Evolutionary conservation across 2,888 invertebrate genomes (phyloP).

Genomic region (Protodeltote pygarga): DNA sequence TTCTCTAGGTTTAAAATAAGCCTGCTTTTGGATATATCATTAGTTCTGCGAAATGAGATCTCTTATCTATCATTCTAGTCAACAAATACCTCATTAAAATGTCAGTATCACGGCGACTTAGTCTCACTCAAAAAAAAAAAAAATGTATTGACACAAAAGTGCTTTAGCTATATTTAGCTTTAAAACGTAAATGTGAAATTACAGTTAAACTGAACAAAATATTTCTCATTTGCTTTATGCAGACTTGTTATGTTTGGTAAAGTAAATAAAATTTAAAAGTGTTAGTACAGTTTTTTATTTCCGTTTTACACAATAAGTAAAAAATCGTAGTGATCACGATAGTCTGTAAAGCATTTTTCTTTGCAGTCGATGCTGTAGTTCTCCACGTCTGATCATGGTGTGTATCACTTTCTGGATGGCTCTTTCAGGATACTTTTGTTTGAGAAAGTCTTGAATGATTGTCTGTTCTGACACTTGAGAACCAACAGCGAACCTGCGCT

Average conservation of each 20-base stretch:
- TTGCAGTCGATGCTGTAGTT: slow-evolving; percentile 98
- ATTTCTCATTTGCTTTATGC: slow-evolving; percentile 29
- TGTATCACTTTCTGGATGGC: slow-evolving; percentile 96
- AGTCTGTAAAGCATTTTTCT: slow-evolving; percentile 98
- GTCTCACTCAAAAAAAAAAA: background rate
- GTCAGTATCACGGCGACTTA: slow-evolving; percentile 5
- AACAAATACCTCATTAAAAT: slow-evolving; percentile 48
- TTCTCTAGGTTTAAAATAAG: too few species aligned
- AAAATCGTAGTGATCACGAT: too few species aligned
- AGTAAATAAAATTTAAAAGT: slow-evolving; percentile 31
- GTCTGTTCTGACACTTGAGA: slow-evolving; percentile 98
- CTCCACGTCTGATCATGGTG: slow-evolving; percentile 97
- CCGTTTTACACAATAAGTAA: slow-evolving; percentile 1
- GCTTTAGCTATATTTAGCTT: slow-evolving; percentile 31
- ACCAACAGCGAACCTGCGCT: slow-evolving; percentile 97
- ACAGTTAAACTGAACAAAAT: slow-evolving; percentile 59
- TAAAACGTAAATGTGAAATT: slow-evolving; percentile 49
- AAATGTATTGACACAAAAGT: slow-evolving; percentile 28
- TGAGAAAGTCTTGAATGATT: slow-evolving; percentile 95
- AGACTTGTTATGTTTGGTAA: slow-evolving; percentile 23
- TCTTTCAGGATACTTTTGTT: slow-evolving; percentile 95
- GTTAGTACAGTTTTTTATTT: slow-evolving; percentile 2
- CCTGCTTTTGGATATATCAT: too few species aligned
- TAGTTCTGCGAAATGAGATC: too few species aligned
- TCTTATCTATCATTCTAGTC: slow-evolving; percentile 51